Evolutionary conservation across 2,113 vertebrate species (phyloP).

Genomic region (Rhea americana): DNA sequence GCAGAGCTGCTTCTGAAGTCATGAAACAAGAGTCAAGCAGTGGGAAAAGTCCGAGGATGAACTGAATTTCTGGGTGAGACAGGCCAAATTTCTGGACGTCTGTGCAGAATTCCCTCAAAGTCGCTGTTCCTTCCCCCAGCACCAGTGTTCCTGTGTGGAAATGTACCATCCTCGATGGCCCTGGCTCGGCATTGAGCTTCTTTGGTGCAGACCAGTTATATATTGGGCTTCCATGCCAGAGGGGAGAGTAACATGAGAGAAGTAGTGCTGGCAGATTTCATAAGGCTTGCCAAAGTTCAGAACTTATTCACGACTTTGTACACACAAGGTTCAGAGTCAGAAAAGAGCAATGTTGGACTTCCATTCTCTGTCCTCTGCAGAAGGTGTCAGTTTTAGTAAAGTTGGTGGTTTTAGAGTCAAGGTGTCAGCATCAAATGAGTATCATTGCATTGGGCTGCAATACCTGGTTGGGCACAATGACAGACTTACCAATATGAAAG

Average conservation of each 20-base stretch:
- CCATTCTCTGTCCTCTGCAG: background rate
- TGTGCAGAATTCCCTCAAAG: background rate
- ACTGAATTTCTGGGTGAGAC: background rate
- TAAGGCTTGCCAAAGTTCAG: background rate
- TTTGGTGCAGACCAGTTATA: background rate
- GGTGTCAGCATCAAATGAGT: background rate
- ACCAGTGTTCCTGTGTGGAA: background rate
- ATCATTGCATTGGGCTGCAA: background rate
- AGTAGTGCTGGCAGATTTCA: background rate
- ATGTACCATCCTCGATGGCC: accelerated
- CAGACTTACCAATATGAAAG: background rate
- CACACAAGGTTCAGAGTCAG: background rate
- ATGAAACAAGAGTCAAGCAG: background rate
- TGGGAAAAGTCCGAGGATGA: background rate
- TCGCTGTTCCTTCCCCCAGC: background rate
- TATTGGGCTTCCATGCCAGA: background rate
- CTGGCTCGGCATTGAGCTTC: accelerated
- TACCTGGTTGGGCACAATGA: background rate
- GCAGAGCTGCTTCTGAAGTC: background rate
- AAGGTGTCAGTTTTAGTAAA: background rate
- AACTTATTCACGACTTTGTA: background rate
- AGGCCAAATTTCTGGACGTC: background rate
- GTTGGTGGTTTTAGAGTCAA: background rate
- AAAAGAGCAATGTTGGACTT: background rate
- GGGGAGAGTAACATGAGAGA: background rate